Conservation (phyloP, 2,113 vertebrate genomes). For the Elephas maximus region DNA sequence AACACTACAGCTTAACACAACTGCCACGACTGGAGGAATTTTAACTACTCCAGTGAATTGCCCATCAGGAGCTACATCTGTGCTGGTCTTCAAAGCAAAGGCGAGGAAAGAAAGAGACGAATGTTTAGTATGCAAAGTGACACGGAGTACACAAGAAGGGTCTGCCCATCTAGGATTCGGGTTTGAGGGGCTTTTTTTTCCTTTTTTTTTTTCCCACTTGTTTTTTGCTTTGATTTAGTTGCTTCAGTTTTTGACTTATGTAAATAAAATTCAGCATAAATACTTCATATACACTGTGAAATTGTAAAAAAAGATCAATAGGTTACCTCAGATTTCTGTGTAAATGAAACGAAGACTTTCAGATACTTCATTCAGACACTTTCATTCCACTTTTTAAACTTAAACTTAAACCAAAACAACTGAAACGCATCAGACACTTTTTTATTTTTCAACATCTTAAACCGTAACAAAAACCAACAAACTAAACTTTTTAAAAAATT, state of each 20-base stretch:
- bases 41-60: constrained; percentile 73
- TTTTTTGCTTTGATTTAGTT: constrained; percentile 28
- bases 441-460: constrained; percentile 40
- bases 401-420: not conserved
- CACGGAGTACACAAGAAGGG: not conserved
- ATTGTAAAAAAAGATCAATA: not conserved
- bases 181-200: not conserved
- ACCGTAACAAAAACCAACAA: constrained; percentile 44
- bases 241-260: not conserved
- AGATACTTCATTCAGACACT: not conserved
- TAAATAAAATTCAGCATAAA: constrained; percentile 18
- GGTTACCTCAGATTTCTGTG: not conserved
- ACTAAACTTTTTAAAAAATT: not conserved
- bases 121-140: constrained; percentile 63
- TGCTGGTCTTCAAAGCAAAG: constrained; percentile 73
- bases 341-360: not conserved
- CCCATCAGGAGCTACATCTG: constrained; percentile 60
- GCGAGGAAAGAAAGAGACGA: constrained; percentile 43
- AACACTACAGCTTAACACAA: constrained; percentile 53
- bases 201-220: not conserved
- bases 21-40: constrained; percentile 54
- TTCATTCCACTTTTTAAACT: not conserved
- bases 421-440: constrained; percentile 8
- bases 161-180: not conserved
- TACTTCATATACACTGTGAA: not conserved